Conservation (phyloP, 2,113 vertebrate species). For the Marmota flaviventris region DNA sequence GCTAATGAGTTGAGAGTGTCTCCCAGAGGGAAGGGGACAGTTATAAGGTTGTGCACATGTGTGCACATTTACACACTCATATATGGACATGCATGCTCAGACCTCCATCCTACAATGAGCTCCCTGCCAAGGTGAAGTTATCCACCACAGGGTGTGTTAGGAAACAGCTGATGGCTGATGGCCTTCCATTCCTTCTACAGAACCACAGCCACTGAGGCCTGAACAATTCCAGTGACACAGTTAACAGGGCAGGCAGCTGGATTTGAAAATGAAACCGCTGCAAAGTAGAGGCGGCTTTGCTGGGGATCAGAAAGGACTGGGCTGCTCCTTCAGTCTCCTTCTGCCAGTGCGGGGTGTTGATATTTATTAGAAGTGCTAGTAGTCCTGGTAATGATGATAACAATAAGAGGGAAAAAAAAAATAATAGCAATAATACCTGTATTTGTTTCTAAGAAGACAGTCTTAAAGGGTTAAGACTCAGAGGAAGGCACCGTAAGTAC, state of each 20-base stretch:
- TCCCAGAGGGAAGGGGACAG: not conserved
- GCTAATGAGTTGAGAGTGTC: too few relatives aligned
- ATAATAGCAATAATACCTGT: too few relatives aligned
- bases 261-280: not conserved
- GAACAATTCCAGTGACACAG: too few relatives aligned
- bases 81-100: not conserved
- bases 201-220: too few relatives aligned
- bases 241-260: not conserved
- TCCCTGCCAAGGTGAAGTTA: not conserved
- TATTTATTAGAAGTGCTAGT: not conserved
- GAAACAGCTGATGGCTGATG: not conserved
- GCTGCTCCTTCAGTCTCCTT: not conserved
- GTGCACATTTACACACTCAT: fast-evolving
- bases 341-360: fast-evolving
- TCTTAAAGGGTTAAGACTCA: slow-evolving; percentile 84
- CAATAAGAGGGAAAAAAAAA: not conserved
- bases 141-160: fast-evolving
- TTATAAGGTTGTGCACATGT: fast-evolving
- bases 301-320: not conserved
- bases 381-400: not conserved
- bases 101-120: fast-evolving
- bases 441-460: not conserved
- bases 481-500: slow-evolving; percentile 77
- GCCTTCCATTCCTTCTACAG: fast-evolving
- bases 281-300: fast-evolving